phyloP scores from a whole-genome alignment of 2,888 invertebrate species.

The Scrobipalpa atriplicella region DNA sequence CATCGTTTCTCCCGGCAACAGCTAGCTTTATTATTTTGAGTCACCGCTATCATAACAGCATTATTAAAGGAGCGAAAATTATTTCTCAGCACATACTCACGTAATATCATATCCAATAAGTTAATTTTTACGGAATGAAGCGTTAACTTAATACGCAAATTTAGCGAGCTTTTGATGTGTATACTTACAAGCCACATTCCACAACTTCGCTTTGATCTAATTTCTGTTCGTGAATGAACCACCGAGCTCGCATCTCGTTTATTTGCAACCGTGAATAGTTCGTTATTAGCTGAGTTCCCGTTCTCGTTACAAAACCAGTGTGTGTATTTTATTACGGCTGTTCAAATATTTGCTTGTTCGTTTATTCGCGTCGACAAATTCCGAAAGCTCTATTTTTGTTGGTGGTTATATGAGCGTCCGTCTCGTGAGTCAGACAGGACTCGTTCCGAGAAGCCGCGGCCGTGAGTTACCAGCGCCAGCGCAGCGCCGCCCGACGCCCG shows the following conservation, averaged over 20 bases:
- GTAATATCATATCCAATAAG: not conserved
- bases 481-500: too few species aligned
- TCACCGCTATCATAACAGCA: not conserved
- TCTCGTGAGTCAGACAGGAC: constrained; percentile 59
- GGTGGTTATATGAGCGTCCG: constrained; percentile 59
- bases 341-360: constrained; percentile 24
- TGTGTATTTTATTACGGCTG: constrained; percentile 23
- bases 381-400: constrained; percentile 56
- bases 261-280: constrained; percentile 32
- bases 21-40: constrained; percentile 15
- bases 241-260: constrained; percentile 33
- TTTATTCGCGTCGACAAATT: constrained; percentile 28
- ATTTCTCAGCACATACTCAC: not conserved
- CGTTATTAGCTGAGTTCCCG: constrained; percentile 23
- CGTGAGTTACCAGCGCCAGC: constrained; percentile 34
- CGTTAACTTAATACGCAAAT: constrained; percentile 5
- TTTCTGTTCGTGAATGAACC: constrained; percentile 37
- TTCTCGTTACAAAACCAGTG: constrained; percentile 24
- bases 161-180: constrained; percentile 33
- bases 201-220: constrained; percentile 41
- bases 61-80: not conserved
- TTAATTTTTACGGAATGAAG: constrained; percentile 16
- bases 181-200: constrained; percentile 32
- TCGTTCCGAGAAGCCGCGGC: constrained; percentile 59
- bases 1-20: constrained; percentile 29